These are phyloP conservation scores for Yponomeuta plumbellus DNA, from an alignment of 2,888 invertebrate species.

Conservation along the genomic window DNA sequence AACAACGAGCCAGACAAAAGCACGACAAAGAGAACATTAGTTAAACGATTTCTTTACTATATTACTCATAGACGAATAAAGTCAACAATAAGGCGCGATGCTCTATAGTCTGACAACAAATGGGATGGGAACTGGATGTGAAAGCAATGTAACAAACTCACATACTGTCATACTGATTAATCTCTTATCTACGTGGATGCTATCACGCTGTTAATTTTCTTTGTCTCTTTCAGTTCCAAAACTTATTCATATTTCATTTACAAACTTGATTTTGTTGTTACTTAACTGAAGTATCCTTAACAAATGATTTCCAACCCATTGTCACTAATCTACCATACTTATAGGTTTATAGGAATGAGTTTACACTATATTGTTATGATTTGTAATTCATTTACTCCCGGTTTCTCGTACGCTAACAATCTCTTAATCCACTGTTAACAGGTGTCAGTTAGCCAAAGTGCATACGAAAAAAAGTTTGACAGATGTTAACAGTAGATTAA, in stretches of 20 bases:
- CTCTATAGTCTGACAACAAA: constrained; percentile 22
- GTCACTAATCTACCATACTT: too few relatives aligned
- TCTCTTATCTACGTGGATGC: constrained; percentile 25
- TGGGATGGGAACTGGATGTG: constrained; percentile 36
- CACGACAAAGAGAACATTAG: constrained; percentile 9
- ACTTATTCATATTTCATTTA: neutral
- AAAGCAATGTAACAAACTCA: constrained; percentile 35
- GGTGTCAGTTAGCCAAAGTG: too few relatives aligned
- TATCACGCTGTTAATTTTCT: constrained; percentile 6
- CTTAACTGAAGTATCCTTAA: too few relatives aligned
- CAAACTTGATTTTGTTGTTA: too few relatives aligned
- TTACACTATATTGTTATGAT: too few relatives aligned
- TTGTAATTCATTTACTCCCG: too few relatives aligned
- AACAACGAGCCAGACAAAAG: constrained; percentile 2
- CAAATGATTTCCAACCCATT: too few relatives aligned
- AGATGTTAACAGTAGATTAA: too few relatives aligned
- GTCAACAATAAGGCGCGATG: constrained; percentile 26
- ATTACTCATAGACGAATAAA: constrained; percentile 19
- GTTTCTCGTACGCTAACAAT: too few relatives aligned
- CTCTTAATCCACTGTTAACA: too few relatives aligned
- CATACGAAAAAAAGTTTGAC: too few relatives aligned
- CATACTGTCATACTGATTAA: constrained; percentile 33
- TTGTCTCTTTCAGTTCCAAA: neutral
- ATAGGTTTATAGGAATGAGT: too few relatives aligned
- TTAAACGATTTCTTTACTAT: constrained; percentile 10